These are phyloP conservation scores for Tenthredo notha DNA, from an alignment of 2,888 invertebrate genomes.

Conservation along the genomic window DNA sequence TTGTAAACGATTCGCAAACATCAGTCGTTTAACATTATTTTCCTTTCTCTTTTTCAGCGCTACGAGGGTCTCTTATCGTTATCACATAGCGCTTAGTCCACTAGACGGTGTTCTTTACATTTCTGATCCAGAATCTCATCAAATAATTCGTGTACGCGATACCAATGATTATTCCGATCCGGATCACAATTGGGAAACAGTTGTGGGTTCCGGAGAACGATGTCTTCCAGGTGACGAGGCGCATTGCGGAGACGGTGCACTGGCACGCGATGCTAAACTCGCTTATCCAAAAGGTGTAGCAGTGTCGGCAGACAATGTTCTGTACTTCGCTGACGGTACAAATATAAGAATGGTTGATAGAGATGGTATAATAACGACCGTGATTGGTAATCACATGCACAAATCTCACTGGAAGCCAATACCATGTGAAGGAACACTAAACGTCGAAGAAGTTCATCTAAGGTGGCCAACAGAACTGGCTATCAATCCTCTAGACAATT, in stretches of 20 bases:
- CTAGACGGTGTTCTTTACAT: constrained; percentile 96
- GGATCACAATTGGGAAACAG: constrained; percentile 96
- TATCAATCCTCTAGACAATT: constrained; percentile 96
- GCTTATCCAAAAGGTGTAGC: constrained; percentile 98
- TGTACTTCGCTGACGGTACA: constrained; percentile 98
- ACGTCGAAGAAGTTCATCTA: constrained; percentile 95
- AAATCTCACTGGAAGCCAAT: constrained; percentile 96
- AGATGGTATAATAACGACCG: constrained; percentile 94
- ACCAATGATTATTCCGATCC: constrained; percentile 91
- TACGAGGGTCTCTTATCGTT: constrained; percentile 96
- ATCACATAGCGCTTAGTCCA: constrained; percentile 97
- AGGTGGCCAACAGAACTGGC: constrained; percentile 98
- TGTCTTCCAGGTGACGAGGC: constrained; percentile 96
- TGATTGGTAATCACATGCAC: constrained; percentile 96
- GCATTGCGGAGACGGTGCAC: constrained; percentile 97
- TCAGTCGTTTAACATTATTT: not conserved
- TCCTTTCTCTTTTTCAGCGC: constrained; percentile 82
- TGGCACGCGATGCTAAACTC: constrained; percentile 95
- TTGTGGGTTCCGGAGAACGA: constrained; percentile 96
- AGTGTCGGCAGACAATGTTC: constrained; percentile 93
- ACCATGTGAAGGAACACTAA: constrained; percentile 94
- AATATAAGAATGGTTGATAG: constrained; percentile 96
- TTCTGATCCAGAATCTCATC: constrained; percentile 97
- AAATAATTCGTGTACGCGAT: constrained; percentile 93
- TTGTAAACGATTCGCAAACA: not conserved